These are phyloP conservation scores for Aselliscus stoliczkanus DNA, from an alignment of 2,797 vertebrate genomes.

Conservation along the genomic window DNA sequence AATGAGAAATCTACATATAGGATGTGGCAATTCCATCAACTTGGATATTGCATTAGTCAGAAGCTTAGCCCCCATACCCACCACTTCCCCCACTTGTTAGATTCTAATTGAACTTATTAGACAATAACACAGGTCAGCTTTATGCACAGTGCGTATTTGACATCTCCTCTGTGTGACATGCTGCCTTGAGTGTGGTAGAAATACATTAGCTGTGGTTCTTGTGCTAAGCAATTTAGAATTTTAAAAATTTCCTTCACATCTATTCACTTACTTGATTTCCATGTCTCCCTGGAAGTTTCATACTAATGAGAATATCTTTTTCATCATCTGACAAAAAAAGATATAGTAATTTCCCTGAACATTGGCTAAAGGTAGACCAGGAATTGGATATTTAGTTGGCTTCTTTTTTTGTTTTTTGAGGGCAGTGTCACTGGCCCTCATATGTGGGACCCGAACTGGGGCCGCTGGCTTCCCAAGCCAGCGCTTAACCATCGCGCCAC, in stretches of 20 bases:
- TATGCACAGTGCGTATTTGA: background rate
- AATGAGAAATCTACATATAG: background rate
- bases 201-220: background rate
- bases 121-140: background rate
- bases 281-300: background rate
- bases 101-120: background rate
- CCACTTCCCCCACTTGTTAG: background rate
- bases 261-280: background rate
- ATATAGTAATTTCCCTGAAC: background rate
- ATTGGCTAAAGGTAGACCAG: background rate
- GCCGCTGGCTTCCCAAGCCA: no score
- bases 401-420: no score
- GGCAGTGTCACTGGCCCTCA: no score
- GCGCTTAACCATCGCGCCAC: no score
- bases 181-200: background rate
- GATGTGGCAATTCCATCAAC: background rate
- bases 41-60: background rate
- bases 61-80: background rate
- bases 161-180: background rate
- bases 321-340: background rate
- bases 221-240: background rate
- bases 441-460: no score
- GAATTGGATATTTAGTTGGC: background rate
- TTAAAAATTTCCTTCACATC: background rate
- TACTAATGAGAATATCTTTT: background rate